Evolutionary conservation across 2,888 invertebrate genomes (phyloP).

Genomic region (Vannuccia rotundouncinata): DNA sequence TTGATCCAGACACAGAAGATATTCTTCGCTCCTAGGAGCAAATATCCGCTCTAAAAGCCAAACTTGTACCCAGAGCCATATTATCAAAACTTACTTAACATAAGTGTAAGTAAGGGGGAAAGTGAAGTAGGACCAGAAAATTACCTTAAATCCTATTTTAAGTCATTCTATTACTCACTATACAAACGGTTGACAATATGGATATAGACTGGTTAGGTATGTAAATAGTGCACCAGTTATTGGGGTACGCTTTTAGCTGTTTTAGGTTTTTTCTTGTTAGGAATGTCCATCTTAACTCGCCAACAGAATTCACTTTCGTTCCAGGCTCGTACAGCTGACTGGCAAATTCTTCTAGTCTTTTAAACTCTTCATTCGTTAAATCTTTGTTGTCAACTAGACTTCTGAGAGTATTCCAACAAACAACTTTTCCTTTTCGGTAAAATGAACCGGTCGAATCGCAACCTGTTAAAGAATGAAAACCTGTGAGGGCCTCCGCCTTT

Average conservation of each 20-base stretch:
- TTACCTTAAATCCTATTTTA: too few species aligned
- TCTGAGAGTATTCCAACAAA: constrained; percentile 19
- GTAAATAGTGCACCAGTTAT: neutral
- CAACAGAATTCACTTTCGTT: neutral
- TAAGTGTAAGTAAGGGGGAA: too few species aligned
- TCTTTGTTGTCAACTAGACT: constrained; percentile 14
- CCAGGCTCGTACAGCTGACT: constrained; percentile 20
- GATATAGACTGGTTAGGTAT: too few species aligned
- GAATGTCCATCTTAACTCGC: constrained; percentile 16
- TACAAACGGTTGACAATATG: too few species aligned
- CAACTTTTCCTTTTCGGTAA: constrained; percentile 16
- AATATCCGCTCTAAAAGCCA: too few species aligned
- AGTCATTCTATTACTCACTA: too few species aligned
- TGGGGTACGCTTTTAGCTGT: neutral
- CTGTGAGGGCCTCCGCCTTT: constrained; percentile 11
- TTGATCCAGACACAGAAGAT: too few species aligned
- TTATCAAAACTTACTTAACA: too few species aligned
- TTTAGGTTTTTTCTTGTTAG: neutral
- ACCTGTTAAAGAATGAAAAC: constrained; percentile 24
- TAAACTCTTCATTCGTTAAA: constrained; percentile 4
- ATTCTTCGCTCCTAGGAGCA: too few species aligned
- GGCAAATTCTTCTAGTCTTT: constrained; percentile 8
- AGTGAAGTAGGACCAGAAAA: too few species aligned
- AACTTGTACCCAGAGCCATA: too few species aligned
- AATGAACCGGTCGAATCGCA: constrained; percentile 12